Base-by-base conservation (phyloP, 2,888 invertebrate genomes). In the Monopis laevigella region DNA sequence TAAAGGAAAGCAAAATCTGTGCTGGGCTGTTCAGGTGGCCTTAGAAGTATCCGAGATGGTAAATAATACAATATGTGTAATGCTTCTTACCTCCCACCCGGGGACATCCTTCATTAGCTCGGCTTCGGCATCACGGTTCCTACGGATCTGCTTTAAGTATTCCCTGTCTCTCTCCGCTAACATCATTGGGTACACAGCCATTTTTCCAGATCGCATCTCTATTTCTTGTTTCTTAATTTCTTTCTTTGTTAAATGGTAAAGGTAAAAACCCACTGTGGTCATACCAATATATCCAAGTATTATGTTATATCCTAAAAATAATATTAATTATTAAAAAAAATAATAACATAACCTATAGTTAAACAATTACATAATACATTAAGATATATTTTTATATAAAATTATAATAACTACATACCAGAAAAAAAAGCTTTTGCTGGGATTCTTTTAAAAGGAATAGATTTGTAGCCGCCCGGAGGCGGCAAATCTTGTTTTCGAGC, bases 51-150 rank as follows among this genome's bases (percentile, higher is more conserved):
- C n/a, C n/a, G n/a, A n/a, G n/a, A n/a, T n/a, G n/a, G n/a, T n/a
- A n/a, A n/a, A n/a, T n/a, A n/a, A n/a, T n/a, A n/a, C n/a, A n/a
- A n/a, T n/a, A n/a, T n/a, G n/a, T n/a, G n/a, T n/a, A n/a, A n/a
- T n/a, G n/a, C n/a, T n/a, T n/a, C 19, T 51, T 55, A 84, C 85
- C 81, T 90, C 87, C 97, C 97, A 97, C 50, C 90, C 91, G 43
- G 91, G 89, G 10, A 94, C 92, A 65, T 96, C 86, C 49, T 87
- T 87, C 97, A 98, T 98, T 21, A 97, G 77, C 42, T 91, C 87
- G 1, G 83, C 82, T 69, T 97, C 97, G 48, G 90, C 90, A 11
- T 94, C 93, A 11, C 94, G 85, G 65, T 93, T 92, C 43, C 82
- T 83, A 40, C 90, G 83, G 26, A 92, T 55, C 54, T 94, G 92